phyloP scores from a whole-genome alignment of 2,888 invertebrate species.

The Subacronicta megacephala region DNA sequence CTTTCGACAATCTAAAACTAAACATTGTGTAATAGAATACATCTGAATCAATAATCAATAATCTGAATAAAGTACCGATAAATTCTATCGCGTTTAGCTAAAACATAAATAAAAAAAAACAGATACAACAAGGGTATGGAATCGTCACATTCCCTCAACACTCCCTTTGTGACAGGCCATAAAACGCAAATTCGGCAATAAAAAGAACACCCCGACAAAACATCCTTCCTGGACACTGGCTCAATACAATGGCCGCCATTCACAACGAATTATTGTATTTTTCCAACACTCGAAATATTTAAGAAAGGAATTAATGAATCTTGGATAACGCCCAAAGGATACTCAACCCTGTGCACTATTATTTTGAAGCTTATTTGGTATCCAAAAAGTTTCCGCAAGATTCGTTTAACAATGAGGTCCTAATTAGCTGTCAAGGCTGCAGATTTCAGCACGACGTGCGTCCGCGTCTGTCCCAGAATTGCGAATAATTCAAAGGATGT shows the following conservation, averaged over 20 bases:
- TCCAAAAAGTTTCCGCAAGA: conserved; percentile 72
- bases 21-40: neutral
- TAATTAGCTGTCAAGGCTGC: conserved; percentile 88
- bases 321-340: conserved; percentile 59
- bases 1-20: neutral
- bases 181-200: conserved; percentile 89
- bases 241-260: conserved; percentile 87
- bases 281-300: conserved; percentile 86
- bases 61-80: no score
- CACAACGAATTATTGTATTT: conserved; percentile 88
- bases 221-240: conserved; percentile 89
- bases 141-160: conserved; percentile 81
- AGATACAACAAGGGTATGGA: conserved; percentile 74
- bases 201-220: conserved; percentile 86
- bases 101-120: conserved; percentile 64
- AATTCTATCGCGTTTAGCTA: conserved; percentile 58
- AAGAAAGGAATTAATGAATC: conserved; percentile 86
- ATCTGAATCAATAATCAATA: conserved; percentile 14
- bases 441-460: conserved; percentile 74
- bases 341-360: conserved; percentile 65
- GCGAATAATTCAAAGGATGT: conserved; percentile 87
- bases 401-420: conserved; percentile 86
- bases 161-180: conserved; percentile 83
- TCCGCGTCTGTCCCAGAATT: conserved; percentile 82
- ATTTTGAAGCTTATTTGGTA: conserved; percentile 61